Conservation (phyloP, 2,888 invertebrate genomes). For the Xestia xanthographa region DNA sequence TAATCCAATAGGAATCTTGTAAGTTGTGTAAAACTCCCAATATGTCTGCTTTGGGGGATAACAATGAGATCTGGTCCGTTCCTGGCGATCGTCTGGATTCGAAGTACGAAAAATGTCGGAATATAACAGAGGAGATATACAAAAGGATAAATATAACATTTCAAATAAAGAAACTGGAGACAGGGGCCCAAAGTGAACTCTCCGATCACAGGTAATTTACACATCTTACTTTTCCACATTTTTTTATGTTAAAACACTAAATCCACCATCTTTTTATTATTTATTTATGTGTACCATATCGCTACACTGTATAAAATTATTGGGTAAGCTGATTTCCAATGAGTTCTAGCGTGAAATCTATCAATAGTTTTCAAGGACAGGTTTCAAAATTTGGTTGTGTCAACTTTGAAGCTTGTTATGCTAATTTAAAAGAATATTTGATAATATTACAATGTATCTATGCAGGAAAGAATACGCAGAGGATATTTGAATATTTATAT, state of each 20-base stretch:
- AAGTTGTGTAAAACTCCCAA: constrained; percentile 63
- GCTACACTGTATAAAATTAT: background rate
- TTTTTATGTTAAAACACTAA: background rate
- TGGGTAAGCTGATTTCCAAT: constrained; percentile 33
- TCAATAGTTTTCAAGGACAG: constrained; percentile 39
- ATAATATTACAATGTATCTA: background rate
- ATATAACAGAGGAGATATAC: constrained; percentile 88
- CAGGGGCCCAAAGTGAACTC: constrained; percentile 79
- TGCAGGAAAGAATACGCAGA: background rate
- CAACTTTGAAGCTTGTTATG: background rate
- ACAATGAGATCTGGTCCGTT: constrained; percentile 77
- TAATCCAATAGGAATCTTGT: constrained; percentile 77
- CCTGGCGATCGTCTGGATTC: constrained; percentile 77
- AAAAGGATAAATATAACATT: constrained; percentile 88
- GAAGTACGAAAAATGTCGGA: constrained; percentile 87
- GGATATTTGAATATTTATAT: background rate
- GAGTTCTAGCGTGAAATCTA: constrained; percentile 15
- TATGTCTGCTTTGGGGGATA: constrained; percentile 83
- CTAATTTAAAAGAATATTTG: background rate
- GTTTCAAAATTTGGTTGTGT: constrained; percentile 29
- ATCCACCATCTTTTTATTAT: background rate
- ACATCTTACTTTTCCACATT: background rate
- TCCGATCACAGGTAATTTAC: constrained; percentile 82
- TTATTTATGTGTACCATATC: constrained; percentile 7
- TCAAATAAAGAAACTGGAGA: constrained; percentile 85